A percentile compares a stretch with the other conserved stretches of the same genome.
These are phyloP conservation scores for Chironomus tentans DNA, from an alignment of 2,888 invertebrate species.

Conservation along the genomic window DNA sequence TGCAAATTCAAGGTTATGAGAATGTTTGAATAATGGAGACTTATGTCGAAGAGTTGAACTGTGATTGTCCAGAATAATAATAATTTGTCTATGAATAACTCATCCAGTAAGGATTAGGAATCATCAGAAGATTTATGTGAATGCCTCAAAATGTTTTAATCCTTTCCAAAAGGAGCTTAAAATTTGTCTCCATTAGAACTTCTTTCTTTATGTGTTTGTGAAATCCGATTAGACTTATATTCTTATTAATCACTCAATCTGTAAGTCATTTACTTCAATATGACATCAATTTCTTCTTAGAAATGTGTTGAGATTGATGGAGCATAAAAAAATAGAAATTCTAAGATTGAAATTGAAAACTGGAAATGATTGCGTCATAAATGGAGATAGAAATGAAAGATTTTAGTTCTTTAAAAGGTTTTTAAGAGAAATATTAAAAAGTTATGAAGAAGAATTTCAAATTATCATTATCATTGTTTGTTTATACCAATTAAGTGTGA, in stretches of 20 bases:
- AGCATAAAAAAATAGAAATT: constrained; percentile 4
- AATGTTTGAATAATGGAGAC: not conserved
- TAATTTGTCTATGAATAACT: not conserved
- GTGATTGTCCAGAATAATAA: not conserved
- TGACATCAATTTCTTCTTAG: not conserved
- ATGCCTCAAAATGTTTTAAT: not conserved
- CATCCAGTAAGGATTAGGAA: not conserved
- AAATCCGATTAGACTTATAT: constrained; percentile 12
- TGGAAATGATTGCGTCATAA: not conserved
- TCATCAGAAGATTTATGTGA: not conserved
- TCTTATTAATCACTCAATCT: not conserved
- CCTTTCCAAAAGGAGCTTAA: not conserved
- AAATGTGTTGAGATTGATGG: constrained; percentile 16
- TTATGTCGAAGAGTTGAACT: not conserved
- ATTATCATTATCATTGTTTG: constrained; percentile 13
- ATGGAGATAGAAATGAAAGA: no score
- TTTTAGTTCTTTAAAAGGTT: no score
- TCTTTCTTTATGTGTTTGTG: not conserved
- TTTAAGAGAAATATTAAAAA: not conserved
- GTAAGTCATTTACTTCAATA: not conserved
- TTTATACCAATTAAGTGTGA: constrained; percentile 19
- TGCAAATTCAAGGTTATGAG: not conserved
- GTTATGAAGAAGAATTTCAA: not conserved
- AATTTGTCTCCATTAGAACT: not conserved
- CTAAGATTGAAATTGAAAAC: not conserved